Percentiles rank a stretch among this genome's conserved stretches.
Evolutionary conservation across 2,888 invertebrate species (phyloP).

Genomic region (Hydroisotoma schaefferi): DNA sequence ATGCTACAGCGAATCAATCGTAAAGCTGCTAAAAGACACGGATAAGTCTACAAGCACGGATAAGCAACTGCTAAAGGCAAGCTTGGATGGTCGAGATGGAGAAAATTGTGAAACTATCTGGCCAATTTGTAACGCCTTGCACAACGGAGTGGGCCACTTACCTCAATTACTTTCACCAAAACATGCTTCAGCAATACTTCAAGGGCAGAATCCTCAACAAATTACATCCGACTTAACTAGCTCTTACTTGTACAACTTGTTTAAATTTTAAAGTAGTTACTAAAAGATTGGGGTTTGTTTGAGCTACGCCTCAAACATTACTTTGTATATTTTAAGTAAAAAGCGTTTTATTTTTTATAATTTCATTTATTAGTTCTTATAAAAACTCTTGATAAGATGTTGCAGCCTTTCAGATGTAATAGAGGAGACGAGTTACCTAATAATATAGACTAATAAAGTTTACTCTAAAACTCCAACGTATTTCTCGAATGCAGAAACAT

Average conservation of each 20-base stretch:
- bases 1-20: slow-evolving; percentile 20
- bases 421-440: not conserved
- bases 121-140: slow-evolving; percentile 27
- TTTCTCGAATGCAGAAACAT: no score
- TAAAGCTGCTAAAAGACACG: slow-evolving; percentile 14
- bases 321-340: no score
- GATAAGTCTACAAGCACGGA: slow-evolving; percentile 6
- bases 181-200: slow-evolving; percentile 24
- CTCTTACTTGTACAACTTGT: no score
- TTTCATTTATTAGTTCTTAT: not conserved
- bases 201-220: slow-evolving; percentile 17
- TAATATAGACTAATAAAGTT: slow-evolving; percentile 14
- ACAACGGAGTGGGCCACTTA: not conserved
- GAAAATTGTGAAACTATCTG: slow-evolving; percentile 30
- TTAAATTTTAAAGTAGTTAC: no score
- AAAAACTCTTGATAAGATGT: not conserved
- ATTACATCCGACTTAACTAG: no score
- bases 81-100: slow-evolving; percentile 32
- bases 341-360: not conserved
- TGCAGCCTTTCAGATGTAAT: not conserved
- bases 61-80: slow-evolving; percentile 27
- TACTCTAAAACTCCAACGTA: no score
- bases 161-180: slow-evolving; percentile 31
- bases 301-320: no score
- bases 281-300: no score